Conservation (phyloP, 2,888 invertebrate genomes). For the Sympetrum striolatum region DNA sequence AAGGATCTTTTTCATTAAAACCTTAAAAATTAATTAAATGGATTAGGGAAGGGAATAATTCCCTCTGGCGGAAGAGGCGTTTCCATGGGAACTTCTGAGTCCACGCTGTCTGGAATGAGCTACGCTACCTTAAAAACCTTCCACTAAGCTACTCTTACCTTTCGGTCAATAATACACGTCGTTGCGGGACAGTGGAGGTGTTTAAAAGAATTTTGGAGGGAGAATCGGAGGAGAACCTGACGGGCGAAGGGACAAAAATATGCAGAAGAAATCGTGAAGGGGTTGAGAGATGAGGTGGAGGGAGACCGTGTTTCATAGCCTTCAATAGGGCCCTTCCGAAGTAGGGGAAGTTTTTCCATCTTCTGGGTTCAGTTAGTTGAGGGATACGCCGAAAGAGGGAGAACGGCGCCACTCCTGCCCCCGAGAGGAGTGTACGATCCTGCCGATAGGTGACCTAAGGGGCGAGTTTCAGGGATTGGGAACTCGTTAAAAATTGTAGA, state of each 20-base stretch:
- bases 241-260: background rate
- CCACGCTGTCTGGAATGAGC: background rate
- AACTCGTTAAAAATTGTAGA: background rate
- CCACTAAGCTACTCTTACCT: background rate
- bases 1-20: too few species aligned
- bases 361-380: background rate
- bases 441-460: background rate
- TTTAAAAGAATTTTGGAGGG: background rate
- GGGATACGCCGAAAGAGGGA: background rate
- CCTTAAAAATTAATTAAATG: too few species aligned
- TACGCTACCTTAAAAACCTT: background rate
- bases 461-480: background rate
- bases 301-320: too few species aligned
- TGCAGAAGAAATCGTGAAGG: too few species aligned
- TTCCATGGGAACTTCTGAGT: background rate
- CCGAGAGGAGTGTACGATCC: background rate
- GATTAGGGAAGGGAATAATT: too few species aligned
- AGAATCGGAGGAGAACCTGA: too few species aligned
- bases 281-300: too few species aligned
- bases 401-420: background rate
- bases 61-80: background rate
- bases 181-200: background rate
- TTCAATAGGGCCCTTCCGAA: background rate
- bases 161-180: background rate
- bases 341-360: background rate